Evolutionary conservation across 2,888 invertebrate species (phyloP).

Genomic region (Limnephilus rhombicus): DNA sequence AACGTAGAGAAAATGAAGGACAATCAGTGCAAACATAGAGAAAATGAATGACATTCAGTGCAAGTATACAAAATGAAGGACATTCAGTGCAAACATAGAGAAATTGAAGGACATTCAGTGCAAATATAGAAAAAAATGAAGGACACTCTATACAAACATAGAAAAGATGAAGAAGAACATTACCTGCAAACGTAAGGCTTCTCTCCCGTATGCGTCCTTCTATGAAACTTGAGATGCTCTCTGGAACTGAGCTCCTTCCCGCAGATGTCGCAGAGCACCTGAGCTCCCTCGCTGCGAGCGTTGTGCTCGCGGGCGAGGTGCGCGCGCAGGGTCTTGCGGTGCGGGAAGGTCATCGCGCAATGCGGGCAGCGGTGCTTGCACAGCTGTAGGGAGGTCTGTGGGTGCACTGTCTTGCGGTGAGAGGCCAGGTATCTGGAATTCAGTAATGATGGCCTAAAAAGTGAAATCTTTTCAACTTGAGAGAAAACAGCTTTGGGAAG

Average conservation of each 20-base stretch:
- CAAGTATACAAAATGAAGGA: too few species aligned
- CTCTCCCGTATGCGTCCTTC: constrained; percentile 76
- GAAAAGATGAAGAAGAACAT: not conserved
- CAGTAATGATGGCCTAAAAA: too few species aligned
- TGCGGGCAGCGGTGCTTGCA: constrained; percentile 73
- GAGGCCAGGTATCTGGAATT: constrained; percentile 75
- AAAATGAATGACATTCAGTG: too few species aligned
- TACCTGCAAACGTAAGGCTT: constrained; percentile 73
- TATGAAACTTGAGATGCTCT: constrained; percentile 77
- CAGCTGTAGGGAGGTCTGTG: constrained; percentile 71
- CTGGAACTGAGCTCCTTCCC: constrained; percentile 77
- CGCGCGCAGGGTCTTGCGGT: constrained; percentile 60
- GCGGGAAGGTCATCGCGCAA: constrained; percentile 73
- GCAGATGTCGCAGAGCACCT: constrained; percentile 79
- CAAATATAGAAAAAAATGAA: too few species aligned
- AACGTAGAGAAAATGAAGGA: too few species aligned
- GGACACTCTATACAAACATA: not conserved
- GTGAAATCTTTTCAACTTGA: too few species aligned
- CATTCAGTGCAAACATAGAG: too few species aligned
- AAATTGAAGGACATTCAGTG: too few species aligned
- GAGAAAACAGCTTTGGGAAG: too few species aligned
- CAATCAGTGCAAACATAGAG: too few species aligned
- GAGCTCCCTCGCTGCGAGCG: constrained; percentile 68
- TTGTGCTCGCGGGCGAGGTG: constrained; percentile 72
- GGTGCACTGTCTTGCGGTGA: constrained; percentile 76